Evolutionary conservation across 2,797 vertebrate genomes (phyloP).

Genomic region (Acanthis flammea): DNA sequence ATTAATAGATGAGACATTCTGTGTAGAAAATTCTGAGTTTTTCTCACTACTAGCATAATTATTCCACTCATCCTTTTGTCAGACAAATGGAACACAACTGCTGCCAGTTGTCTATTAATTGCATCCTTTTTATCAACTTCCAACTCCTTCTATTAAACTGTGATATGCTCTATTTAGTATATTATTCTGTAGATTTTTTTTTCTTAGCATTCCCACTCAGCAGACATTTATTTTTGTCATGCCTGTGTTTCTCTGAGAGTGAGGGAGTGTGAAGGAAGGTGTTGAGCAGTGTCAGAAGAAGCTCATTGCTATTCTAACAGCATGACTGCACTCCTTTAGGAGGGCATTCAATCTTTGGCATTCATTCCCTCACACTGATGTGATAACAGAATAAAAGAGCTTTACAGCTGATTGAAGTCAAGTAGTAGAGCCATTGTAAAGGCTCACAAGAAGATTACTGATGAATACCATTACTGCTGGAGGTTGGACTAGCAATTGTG

Average conservation of each 20-base stretch:
- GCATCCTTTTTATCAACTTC: neutral
- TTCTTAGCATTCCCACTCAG: neutral
- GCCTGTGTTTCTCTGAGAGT: neutral
- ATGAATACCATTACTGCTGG: constrained; percentile 57
- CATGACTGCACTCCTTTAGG: constrained; percentile 25
- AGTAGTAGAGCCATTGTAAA: constrained; percentile 61
- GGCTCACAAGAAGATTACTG: constrained; percentile 51
- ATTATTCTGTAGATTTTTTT: neutral
- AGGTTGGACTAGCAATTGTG: constrained; percentile 55
- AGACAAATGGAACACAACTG: neutral
- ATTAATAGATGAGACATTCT: neutral
- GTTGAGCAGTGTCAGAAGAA: neutral
- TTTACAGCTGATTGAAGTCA: constrained; percentile 74
- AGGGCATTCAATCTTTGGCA: constrained; percentile 64
- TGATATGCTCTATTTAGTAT: neutral
- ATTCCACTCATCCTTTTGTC: neutral
- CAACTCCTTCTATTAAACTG: neutral
- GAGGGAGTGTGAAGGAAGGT: neutral
- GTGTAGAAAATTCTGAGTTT: neutral
- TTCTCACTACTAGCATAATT: neutral
- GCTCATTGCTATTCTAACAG: constrained; percentile 62
- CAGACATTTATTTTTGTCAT: constrained; percentile 15
- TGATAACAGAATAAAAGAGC: constrained; percentile 72
- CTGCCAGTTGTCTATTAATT: neutral
- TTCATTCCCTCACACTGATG: constrained; percentile 60